Percentiles rank a stretch among this genome's conserved stretches.
Conservation (phyloP, 1,140 invertebrate genomes). For the honey bee (Apis mellifera) region DNA sequence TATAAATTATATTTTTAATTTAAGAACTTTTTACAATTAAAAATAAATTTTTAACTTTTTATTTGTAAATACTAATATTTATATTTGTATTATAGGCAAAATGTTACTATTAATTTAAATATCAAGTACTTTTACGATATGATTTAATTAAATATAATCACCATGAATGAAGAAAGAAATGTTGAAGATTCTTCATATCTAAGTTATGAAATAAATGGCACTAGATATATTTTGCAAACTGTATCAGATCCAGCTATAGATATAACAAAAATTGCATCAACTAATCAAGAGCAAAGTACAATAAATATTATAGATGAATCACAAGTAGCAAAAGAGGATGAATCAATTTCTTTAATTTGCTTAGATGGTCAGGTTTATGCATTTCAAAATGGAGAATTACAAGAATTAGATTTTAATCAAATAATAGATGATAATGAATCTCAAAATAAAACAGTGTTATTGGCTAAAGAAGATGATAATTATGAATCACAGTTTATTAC, state of each 20-base stretch:
- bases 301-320: slow-evolving; percentile 42
- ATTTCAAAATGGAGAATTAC: slow-evolving; percentile 69
- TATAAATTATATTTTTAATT: background rate
- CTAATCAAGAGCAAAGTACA: slow-evolving; percentile 47
- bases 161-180: slow-evolving; percentile 62
- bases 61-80: background rate
- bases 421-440: slow-evolving; percentile 53
- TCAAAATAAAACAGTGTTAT: slow-evolving; percentile 54
- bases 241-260: slow-evolving; percentile 48
- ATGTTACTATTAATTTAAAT: slow-evolving; percentile 43
- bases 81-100: slow-evolving; percentile 34
- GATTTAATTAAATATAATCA: slow-evolving; percentile 32
- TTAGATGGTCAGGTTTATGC: slow-evolving; percentile 70
- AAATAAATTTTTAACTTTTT: background rate
- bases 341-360: slow-evolving; percentile 68
- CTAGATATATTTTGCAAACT: slow-evolving; percentile 67
- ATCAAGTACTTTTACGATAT: slow-evolving; percentile 6
- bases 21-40: background rate
- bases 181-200: slow-evolving; percentile 62
- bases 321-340: slow-evolving; percentile 56
- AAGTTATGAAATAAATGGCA: slow-evolving; percentile 72
- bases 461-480: slow-evolving; percentile 53
- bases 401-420: slow-evolving; percentile 68
- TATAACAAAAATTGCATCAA: slow-evolving; percentile 23
- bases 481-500: slow-evolving; percentile 50